Evolutionary conservation across 2,113 vertebrate species (phyloP).

Genomic region (Tonatia bakeri): DNA sequence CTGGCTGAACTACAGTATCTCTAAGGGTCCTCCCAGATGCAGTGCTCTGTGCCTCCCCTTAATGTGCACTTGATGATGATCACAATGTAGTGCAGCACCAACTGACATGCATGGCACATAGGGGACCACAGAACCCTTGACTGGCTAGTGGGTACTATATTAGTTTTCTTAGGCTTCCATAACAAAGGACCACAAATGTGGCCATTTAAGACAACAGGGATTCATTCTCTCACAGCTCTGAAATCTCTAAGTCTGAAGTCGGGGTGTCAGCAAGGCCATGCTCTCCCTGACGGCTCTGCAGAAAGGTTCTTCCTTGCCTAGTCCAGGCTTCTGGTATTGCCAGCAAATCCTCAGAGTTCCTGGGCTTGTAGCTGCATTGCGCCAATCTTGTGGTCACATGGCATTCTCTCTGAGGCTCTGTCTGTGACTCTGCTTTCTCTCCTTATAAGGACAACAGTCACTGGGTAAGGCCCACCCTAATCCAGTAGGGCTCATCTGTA

Average conservation of each 20-base stretch:
- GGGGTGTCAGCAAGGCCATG: background rate
- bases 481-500: background rate
- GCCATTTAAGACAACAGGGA: background rate
- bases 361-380: background rate
- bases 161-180: background rate
- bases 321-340: background rate
- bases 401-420: background rate
- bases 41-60: background rate
- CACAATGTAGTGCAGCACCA: background rate
- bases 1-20: background rate
- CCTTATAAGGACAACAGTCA: background rate
- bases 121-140: background rate
- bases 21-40: background rate
- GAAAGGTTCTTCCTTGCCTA: background rate
- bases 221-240: background rate
- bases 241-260: background rate
- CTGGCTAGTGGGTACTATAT: background rate
- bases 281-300: background rate
- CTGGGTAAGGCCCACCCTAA: background rate
- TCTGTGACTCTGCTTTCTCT: constrained; percentile 7
- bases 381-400: background rate
- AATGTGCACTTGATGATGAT: background rate
- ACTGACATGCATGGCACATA: background rate
- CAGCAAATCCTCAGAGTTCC: background rate
- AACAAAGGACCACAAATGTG: background rate